phyloP scores from a whole-genome alignment of 2,797 vertebrate species.

The Takifugu rubripes region DNA sequence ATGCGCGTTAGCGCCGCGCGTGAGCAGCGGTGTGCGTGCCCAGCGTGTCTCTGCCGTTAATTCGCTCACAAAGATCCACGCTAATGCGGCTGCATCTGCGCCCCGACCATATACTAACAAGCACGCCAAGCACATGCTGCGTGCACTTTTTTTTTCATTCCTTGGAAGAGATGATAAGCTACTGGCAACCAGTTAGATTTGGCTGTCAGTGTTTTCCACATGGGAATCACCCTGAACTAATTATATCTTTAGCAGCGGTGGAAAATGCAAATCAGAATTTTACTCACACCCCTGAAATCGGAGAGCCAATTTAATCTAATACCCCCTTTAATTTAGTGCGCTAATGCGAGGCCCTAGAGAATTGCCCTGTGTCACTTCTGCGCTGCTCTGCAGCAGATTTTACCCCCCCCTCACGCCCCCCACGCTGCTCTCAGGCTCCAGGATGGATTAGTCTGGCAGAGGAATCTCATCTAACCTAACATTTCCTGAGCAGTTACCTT shows the following conservation, averaged over 20 bases:
- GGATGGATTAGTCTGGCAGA: constrained; percentile 76
- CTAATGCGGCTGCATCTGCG: constrained; percentile 14
- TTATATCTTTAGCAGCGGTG: constrained; percentile 82
- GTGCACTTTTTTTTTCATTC: constrained; percentile 47
- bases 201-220: constrained; percentile 80
- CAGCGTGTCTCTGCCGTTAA: constrained; percentile 5
- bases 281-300: constrained; percentile 85
- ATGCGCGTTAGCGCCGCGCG: constrained; percentile 18
- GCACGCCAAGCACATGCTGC: constrained; percentile 32
- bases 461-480: constrained; percentile 78
- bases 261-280: constrained; percentile 86
- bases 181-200: constrained; percentile 77
- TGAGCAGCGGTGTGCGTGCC: constrained; percentile 10
- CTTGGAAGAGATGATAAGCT: constrained; percentile 72
- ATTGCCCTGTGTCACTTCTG: constrained; percentile 77
- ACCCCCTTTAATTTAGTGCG: constrained; percentile 83
- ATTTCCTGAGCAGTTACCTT: constrained; percentile 75
- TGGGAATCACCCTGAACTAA: constrained; percentile 85
- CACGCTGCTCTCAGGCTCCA: constrained; percentile 60
- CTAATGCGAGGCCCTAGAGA: constrained; percentile 82
- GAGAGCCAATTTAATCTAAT: constrained; percentile 86
- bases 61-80: constrained; percentile 10
- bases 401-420: constrained; percentile 29
- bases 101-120: background rate
- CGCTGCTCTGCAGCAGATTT: constrained; percentile 65